Percentiles rank a stretch among this genome's conserved stretches.
Conservation (phyloP, 2,113 vertebrate species). For the Lepisosteus oculatus region DNA sequence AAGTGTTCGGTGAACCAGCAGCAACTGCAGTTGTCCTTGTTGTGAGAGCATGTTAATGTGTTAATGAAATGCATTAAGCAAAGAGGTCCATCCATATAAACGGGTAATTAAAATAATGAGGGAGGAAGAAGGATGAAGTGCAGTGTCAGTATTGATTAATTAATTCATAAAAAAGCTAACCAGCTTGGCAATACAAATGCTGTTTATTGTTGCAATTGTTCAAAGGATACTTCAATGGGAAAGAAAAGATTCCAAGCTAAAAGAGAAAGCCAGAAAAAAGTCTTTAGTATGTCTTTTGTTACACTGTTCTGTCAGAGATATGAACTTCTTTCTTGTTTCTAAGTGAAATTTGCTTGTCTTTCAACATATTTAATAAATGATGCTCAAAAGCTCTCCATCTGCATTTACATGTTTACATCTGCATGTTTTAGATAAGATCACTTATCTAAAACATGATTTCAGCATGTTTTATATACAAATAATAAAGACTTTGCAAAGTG, state of each 20-base stretch:
- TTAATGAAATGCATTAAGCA: slow-evolving; percentile 84
- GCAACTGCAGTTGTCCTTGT: slow-evolving; percentile 57
- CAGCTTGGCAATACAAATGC: slow-evolving; percentile 58
- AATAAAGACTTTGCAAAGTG: too few relatives aligned
- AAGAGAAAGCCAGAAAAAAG: neutral
- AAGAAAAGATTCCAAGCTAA: neutral
- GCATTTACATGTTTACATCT: too few relatives aligned
- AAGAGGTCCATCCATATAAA: slow-evolving; percentile 81
- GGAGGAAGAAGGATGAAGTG: slow-evolving; percentile 86
- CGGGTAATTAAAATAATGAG: slow-evolving; percentile 90
- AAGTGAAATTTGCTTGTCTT: too few relatives aligned
- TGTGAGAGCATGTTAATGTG: slow-evolving; percentile 77
- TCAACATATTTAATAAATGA: too few relatives aligned
- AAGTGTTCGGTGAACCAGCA: slow-evolving; percentile 60
- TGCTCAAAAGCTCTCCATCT: too few relatives aligned
- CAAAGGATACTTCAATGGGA: slow-evolving; percentile 26
- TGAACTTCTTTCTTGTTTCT: neutral
- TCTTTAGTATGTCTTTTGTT: neutral
- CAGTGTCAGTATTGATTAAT: slow-evolving; percentile 91
- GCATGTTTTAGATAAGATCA: too few relatives aligned
- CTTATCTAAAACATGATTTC: too few relatives aligned
- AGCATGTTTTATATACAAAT: too few relatives aligned
- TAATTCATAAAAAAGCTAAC: slow-evolving; percentile 83
- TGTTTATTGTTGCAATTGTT: slow-evolving; percentile 65
- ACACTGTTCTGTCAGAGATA: neutral